These are phyloP conservation scores for Orthosia cruda DNA, from an alignment of 2,888 invertebrate species.

Conservation along the genomic window DNA sequence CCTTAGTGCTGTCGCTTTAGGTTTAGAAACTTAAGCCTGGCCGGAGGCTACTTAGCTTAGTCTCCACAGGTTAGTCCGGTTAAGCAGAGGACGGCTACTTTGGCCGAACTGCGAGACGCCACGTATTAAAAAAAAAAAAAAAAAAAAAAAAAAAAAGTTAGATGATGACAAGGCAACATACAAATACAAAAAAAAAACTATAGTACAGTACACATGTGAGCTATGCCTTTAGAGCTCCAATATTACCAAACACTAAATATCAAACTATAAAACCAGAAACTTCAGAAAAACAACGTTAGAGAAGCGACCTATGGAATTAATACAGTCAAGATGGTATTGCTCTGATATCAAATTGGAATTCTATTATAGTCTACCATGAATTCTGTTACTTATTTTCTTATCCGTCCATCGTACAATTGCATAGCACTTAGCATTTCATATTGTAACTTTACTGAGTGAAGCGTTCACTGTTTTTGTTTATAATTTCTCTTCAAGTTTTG, in stretches of 20 bases:
- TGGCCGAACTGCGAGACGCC: too few species aligned
- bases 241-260: conserved; percentile 17
- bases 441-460: conserved; percentile 54
- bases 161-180: background rate
- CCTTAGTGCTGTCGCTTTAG: too few species aligned
- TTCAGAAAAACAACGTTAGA: conserved; percentile 43
- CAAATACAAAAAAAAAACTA: background rate
- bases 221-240: background rate
- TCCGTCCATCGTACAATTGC: conserved; percentile 64
- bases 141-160: too few species aligned
- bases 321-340: conserved; percentile 64
- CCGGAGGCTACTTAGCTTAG: too few species aligned
- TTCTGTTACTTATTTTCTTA: conserved; percentile 68
- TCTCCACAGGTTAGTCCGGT: too few species aligned
- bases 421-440: conserved; percentile 63
- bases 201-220: background rate
- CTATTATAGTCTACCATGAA: conserved; percentile 66
- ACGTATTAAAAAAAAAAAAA: too few species aligned
- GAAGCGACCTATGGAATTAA: conserved; percentile 61
- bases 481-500: conserved; percentile 45
- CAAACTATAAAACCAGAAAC: conserved; percentile 25
- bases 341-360: conserved; percentile 68
- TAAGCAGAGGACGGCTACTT: too few species aligned
- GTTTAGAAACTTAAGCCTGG: too few species aligned
- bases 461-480: conserved; percentile 45